A percentile compares a stretch with the other conserved stretches of the same genome.
phyloP scores from a whole-genome alignment of 2,888 invertebrate species.

The Dexiosoma caninum region DNA sequence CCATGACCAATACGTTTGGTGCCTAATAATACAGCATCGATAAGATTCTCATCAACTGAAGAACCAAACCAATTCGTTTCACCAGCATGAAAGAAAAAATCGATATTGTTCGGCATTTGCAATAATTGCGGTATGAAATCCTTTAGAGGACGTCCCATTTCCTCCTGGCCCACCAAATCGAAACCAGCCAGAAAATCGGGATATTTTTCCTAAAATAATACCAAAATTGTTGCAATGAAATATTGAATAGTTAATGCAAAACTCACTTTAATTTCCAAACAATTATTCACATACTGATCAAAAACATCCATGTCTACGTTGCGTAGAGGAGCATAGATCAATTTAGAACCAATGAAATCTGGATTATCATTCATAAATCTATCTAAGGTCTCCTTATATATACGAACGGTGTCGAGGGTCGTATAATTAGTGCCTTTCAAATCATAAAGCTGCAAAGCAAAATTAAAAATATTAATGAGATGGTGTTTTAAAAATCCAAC shows the following conservation, averaged over 20 bases:
- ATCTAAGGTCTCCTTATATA: slow-evolving; percentile 80
- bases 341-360: slow-evolving; percentile 83
- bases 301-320: slow-evolving; percentile 77
- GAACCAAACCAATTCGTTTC: slow-evolving; percentile 88
- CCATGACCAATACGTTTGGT: slow-evolving; percentile 88
- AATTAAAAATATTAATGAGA: too few relatives aligned
- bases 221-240: background rate
- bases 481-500: too few relatives aligned
- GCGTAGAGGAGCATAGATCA: slow-evolving; percentile 84
- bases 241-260: background rate
- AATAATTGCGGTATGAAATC: slow-evolving; percentile 81
- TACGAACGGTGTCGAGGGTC: slow-evolving; percentile 80
- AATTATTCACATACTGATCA: slow-evolving; percentile 77
- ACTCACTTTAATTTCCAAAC: slow-evolving; percentile 71
- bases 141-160: slow-evolving; percentile 82
- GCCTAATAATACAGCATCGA: slow-evolving; percentile 87
- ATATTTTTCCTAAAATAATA: slow-evolving; percentile 78
- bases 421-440: slow-evolving; percentile 81
- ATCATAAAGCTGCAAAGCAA: slow-evolving; percentile 80
- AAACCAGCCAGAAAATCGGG: slow-evolving; percentile 86
- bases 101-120: slow-evolving; percentile 78
- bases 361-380: slow-evolving; percentile 81
- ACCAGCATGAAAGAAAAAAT: slow-evolving; percentile 89
- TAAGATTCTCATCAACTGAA: slow-evolving; percentile 84
- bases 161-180: slow-evolving; percentile 90